Evolutionary conservation across 1,140 invertebrate species (phyloP).

Genomic region (Halictus rubicundus): DNA sequence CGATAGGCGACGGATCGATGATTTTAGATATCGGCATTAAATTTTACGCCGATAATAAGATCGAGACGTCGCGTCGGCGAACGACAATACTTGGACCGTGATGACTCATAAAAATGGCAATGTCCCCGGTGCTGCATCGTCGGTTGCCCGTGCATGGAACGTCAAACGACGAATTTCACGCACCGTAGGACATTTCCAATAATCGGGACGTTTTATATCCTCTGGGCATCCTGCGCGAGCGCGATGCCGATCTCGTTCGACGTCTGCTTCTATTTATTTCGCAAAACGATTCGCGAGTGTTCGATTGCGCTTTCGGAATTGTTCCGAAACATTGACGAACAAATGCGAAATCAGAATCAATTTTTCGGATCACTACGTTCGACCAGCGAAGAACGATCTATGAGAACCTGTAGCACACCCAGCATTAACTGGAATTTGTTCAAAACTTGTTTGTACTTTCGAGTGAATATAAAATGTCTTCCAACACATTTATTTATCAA

Average conservation of each 20-base stretch:
- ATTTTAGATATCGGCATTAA: slow-evolving; percentile 4
- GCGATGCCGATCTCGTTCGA: background rate
- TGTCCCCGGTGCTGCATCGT: background rate
- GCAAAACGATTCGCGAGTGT: background rate
- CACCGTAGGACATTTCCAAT: background rate
- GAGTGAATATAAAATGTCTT: no score
- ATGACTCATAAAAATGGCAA: slow-evolving; percentile 2
- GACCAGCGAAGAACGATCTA: no score
- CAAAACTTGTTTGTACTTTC: no score
- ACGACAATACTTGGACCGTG: slow-evolving; percentile 1
- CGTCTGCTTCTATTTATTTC: no score
- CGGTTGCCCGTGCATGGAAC: background rate
- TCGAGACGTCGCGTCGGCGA: background rate
- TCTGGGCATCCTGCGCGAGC: background rate
- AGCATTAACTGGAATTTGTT: no score
- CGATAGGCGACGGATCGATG: no score
- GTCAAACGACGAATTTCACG: slow-evolving; percentile 3
- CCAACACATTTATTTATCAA: no score
- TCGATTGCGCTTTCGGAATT: background rate
- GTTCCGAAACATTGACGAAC: background rate
- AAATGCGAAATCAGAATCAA: background rate
- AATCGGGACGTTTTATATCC: background rate
- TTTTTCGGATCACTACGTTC: no score
- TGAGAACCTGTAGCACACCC: no score
- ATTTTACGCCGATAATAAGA: slow-evolving; percentile 6